phyloP scores from a whole-genome alignment of 2,797 vertebrate genomes.

The Halcyon chelicuti region DNA sequence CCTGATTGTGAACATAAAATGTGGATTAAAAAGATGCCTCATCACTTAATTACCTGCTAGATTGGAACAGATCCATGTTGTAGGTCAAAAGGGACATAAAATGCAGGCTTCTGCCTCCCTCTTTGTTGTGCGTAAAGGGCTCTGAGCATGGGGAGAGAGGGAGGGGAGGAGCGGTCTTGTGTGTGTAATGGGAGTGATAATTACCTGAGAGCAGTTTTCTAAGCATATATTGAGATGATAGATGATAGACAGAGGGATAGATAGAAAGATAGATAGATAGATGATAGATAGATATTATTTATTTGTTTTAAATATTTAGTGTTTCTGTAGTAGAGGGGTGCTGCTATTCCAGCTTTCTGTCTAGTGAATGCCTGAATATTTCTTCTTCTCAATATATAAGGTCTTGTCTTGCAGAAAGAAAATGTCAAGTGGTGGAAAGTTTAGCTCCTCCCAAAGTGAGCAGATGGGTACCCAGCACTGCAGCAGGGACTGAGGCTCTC shows the following conservation, averaged over 20 bases:
- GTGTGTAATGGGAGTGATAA: constrained; percentile 18
- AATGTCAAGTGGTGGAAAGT: neutral
- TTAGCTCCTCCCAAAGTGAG: neutral
- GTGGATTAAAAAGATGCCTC: constrained; percentile 74
- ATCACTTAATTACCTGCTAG: constrained; percentile 76
- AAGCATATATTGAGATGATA: neutral
- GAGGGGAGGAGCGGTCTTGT: neutral
- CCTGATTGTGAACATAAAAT: constrained; percentile 74
- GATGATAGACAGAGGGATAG: neutral
- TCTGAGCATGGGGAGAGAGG: neutral
- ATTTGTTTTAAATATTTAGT: neutral
- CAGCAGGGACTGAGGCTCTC: neutral
- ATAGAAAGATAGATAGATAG: neutral
- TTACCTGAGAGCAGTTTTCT: constrained; percentile 22
- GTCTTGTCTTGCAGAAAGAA: neutral
- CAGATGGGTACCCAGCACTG: neutral
- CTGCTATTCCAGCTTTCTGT: neutral
- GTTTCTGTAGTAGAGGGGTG: neutral
- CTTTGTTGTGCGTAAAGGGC: constrained; percentile 57
- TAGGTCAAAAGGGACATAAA: constrained; percentile 73
- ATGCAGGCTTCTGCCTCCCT: constrained; percentile 57
- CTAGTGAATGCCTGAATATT: neutral
- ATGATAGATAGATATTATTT: neutral
- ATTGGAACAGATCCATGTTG: constrained; percentile 74
- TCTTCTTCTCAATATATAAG: neutral